Base-by-base conservation (phyloP, 2,797 vertebrate genomes). In the Champsocephalus gunnari region DNA sequence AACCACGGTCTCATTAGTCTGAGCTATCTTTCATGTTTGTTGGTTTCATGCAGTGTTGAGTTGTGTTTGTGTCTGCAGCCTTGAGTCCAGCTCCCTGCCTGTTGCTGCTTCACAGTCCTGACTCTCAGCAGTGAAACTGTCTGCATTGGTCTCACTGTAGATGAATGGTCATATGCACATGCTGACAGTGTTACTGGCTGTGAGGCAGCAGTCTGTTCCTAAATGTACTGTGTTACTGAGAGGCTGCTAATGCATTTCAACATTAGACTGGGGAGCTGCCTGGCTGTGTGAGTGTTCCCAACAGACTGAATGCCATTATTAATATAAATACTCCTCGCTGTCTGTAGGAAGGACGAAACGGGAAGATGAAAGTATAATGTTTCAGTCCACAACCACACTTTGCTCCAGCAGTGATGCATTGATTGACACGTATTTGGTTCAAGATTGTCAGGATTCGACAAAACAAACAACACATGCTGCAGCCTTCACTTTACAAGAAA, bases 311-410 rank as follows among this genome's bases (percentile, higher is more conserved):
- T 19, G n/a, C 12, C 17, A 41, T 57, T 2, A 16, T 38, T 21
- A 16, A 58, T 21, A 49, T 32, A 5, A 47, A 56, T 32, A 45
- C 7, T 4, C 9, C 3, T 17, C 38, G 16, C 34, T 44, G 5
- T 17, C 13, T 63, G 21, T n/a, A 63, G 28, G 28, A 28, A 28
- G 28, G 28, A 28, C 5, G 28, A 28, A 28, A 5, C 28, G 5
- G 28, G 4, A 28, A 49, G 21, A 76, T 66, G 41, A 70, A 19
- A 14, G 1, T 17, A n/a, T 56, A 28, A 48, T 50, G 10, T 72
- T 60, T 77, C 64, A 61, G 50, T 47, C 41, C 63, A 74, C 57
- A 55, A n/a, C 32, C 48, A 56, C 73, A 61, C 49, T 16, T 28
- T 64, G 50, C 19, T 75, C 12, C 73, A 59, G 53, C 45, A 75